Percentiles rank a stretch among this genome's conserved stretches.
phyloP scores from a whole-genome alignment of 2,888 invertebrate species.

The Polietes domitor region DNA sequence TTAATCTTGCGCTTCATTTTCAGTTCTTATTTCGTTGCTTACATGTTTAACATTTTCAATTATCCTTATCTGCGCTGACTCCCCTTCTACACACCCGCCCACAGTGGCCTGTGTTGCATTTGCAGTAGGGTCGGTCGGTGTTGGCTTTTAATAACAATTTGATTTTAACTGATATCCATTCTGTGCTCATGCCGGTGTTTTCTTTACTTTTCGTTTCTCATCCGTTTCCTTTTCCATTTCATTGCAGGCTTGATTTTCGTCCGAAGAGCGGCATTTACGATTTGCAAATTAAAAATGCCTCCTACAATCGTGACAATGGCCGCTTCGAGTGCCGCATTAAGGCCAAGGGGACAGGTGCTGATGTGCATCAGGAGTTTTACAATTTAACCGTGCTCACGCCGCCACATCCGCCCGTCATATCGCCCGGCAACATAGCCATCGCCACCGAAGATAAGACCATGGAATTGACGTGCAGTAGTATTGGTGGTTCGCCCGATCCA shows the following conservation, averaged over 20 bases:
- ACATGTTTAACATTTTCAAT: slow-evolving; percentile 40
- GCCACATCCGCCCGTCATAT: slow-evolving; percentile 90
- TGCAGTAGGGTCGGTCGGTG: neutral
- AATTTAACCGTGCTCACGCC: slow-evolving; percentile 92
- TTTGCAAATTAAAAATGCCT: slow-evolving; percentile 92
- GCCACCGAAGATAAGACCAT: slow-evolving; percentile 91
- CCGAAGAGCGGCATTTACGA: slow-evolving; percentile 93
- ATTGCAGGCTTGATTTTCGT: slow-evolving; percentile 87
- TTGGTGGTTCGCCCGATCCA: slow-evolving; percentile 95
- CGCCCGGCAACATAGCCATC: slow-evolving; percentile 88
- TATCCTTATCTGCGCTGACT: slow-evolving; percentile 21
- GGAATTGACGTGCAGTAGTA: slow-evolving; percentile 90
- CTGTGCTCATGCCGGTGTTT: neutral
- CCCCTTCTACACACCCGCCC: slow-evolving; percentile 20
- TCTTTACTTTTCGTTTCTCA: neutral
- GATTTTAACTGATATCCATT: slow-evolving; percentile 38
- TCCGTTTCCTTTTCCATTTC: slow-evolving; percentile 24
- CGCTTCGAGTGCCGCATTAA: slow-evolving; percentile 94
- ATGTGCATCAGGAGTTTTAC: slow-evolving; percentile 91
- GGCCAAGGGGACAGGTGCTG: slow-evolving; percentile 90
- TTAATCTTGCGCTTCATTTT: slow-evolving; percentile 18
- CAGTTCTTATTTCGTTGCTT: slow-evolving; percentile 7
- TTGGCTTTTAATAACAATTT: slow-evolving; percentile 38
- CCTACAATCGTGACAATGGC: slow-evolving; percentile 95
- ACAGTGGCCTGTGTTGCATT: neutral